Evolutionary conservation across 1,140 invertebrate genomes (phyloP).

Genomic region (Drosophila persimilis): DNA sequence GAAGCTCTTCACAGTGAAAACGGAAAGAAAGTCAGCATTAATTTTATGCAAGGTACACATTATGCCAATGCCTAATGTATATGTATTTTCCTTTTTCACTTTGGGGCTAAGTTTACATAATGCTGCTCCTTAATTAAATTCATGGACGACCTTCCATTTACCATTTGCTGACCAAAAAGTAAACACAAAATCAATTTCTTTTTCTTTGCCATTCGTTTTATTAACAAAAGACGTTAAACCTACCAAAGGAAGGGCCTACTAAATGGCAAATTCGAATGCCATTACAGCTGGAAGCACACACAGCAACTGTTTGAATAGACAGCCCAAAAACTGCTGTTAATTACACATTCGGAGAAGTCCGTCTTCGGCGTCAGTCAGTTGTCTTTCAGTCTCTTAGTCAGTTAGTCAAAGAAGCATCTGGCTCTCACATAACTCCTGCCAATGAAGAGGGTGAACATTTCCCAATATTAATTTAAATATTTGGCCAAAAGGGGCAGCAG

Average conservation of each 20-base stretch:
- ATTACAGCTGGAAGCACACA: conserved; percentile 35
- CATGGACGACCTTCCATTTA: conserved; percentile 34
- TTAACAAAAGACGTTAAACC: conserved; percentile 36
- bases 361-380: conserved; percentile 8
- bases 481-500: conserved; percentile 51
- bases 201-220: conserved; percentile 12
- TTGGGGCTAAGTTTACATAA: conserved; percentile 30
- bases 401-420: neutral
- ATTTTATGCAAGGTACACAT: conserved; percentile 58
- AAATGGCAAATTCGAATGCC: conserved; percentile 54
- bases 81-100: conserved; percentile 28
- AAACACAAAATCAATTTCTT: conserved; percentile 67
- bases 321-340: conserved; percentile 50
- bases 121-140: conserved; percentile 63
- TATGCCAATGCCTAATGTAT: conserved; percentile 51
- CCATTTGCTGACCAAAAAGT: conserved; percentile 61
- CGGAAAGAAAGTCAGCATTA: conserved; percentile 38
- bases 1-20: conserved; percentile 2
- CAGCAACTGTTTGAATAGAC: conserved; percentile 24
- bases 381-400: conserved; percentile 3
- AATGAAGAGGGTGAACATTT: conserved; percentile 49
- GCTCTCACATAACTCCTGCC: conserved; percentile 29
- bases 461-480: conserved; percentile 72
- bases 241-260: conserved; percentile 30
- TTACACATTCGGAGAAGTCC: conserved; percentile 53